These are phyloP conservation scores for Drosophila burlai DNA, from an alignment of 1,140 invertebrate genomes.

Conservation along the genomic window DNA sequence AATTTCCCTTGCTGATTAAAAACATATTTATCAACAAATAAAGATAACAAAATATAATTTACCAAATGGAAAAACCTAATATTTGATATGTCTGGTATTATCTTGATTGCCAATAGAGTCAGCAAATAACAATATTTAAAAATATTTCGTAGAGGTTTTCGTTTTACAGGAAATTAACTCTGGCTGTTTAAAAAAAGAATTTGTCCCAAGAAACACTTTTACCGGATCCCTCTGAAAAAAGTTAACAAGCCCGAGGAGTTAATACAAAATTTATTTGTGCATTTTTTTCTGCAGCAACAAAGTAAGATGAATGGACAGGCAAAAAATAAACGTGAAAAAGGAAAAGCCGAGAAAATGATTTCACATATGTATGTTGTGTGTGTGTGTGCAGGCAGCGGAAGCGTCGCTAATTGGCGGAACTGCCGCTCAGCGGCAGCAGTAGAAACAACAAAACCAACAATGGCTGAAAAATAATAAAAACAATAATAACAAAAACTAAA, in stretches of 20 bases:
- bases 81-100: neutral
- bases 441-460: conserved; percentile 30
- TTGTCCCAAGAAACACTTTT: neutral
- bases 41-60: neutral
- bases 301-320: conserved; percentile 25
- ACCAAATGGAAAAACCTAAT: neutral
- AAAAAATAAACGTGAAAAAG: conserved; percentile 44
- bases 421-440: conserved; percentile 46
- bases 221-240: conserved; percentile 4
- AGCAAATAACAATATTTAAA: neutral
- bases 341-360: conserved; percentile 69
- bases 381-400: conserved; percentile 68
- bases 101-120: neutral
- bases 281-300: conserved; percentile 35
- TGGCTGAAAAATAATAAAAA: conserved; percentile 31
- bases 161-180: conserved; percentile 1
- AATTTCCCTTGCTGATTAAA: neutral
- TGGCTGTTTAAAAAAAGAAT: neutral
- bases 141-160: neutral
- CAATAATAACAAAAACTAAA: conserved; percentile 21
- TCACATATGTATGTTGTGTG: conserved; percentile 29
- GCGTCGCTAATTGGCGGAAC: conserved; percentile 79
- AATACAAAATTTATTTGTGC: conserved; percentile 36
- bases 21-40: neutral
- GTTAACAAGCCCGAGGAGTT: conserved; percentile 8